Conservation (phyloP, 2,113 vertebrate genomes). For the Aptenodytes forsteri region DNA sequence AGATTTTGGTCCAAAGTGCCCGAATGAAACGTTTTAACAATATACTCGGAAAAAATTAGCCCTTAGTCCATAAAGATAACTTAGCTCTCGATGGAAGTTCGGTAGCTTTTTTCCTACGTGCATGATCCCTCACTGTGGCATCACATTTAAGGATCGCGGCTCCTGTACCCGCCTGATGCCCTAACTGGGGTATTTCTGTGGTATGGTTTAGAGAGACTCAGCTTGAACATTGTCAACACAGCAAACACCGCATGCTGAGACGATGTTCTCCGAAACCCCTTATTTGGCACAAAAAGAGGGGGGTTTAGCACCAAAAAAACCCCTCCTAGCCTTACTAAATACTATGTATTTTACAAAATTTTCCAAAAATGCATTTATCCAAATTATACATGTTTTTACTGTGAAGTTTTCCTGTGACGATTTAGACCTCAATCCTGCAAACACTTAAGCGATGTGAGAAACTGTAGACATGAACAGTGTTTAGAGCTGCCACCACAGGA, state of each 20-base stretch:
- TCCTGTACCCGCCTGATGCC: constrained; percentile 12
- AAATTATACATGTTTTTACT: neutral
- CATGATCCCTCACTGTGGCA: constrained; percentile 34
- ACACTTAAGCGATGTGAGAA: neutral
- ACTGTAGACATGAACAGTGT: neutral
- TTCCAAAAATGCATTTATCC: neutral
- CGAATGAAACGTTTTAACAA: neutral
- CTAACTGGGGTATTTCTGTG: constrained; percentile 48
- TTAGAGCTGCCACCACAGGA: neutral
- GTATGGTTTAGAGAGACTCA: neutral
- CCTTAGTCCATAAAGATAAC: neutral
- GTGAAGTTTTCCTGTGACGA: neutral
- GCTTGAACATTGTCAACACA: neutral
- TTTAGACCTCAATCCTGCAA: neutral
- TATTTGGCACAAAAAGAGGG: neutral
- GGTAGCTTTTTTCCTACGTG: neutral
- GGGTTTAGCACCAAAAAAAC: neutral
- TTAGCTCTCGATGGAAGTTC: neutral
- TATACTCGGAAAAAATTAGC: neutral
- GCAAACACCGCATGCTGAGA: neutral
- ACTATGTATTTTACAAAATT: neutral
- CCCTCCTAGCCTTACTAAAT: neutral
- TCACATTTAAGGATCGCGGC: constrained; percentile 7
- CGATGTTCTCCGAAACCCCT: neutral
- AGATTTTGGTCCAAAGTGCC: constrained; percentile 4